These are phyloP conservation scores for Muscicapa comitata DNA, from an alignment of 2,797 vertebrate genomes.

Conservation along the genomic window DNA sequence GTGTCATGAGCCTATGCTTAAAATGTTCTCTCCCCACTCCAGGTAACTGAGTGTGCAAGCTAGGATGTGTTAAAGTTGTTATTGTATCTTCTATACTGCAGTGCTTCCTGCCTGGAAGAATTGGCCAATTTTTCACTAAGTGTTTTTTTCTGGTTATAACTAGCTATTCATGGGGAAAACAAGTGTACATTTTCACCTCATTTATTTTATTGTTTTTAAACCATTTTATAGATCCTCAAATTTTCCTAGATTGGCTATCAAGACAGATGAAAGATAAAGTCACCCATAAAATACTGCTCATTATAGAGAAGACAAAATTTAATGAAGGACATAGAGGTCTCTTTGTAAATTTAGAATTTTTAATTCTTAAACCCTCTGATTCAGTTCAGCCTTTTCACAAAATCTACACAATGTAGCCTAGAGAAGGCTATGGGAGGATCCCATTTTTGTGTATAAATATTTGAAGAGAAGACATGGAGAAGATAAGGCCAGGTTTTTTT, in stretches of 20 bases:
- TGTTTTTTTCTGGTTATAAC: neutral
- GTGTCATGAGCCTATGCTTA: neutral
- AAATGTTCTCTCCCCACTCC: neutral
- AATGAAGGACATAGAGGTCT: accelerated
- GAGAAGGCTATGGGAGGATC: neutral
- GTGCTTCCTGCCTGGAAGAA: neutral
- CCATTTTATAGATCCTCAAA: neutral
- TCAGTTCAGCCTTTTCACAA: neutral
- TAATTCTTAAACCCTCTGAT: neutral
- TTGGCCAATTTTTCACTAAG: neutral
- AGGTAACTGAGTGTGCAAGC: neutral
- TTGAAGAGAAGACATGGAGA: neutral
- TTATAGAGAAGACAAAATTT: neutral
- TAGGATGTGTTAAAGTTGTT: neutral
- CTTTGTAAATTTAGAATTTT: neutral
- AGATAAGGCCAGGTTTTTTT: neutral
- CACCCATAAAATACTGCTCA: neutral
- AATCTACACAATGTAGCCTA: neutral
- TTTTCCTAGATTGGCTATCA: neutral
- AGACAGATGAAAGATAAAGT: neutral
- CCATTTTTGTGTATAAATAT: neutral
- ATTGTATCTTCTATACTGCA: neutral
- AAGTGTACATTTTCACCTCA: neutral
- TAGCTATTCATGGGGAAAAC: neutral
- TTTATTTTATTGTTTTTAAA: neutral